Evolutionary conservation across 2,888 invertebrate species (phyloP).

Genomic region (Lasioglossum oenotherae): DNA sequence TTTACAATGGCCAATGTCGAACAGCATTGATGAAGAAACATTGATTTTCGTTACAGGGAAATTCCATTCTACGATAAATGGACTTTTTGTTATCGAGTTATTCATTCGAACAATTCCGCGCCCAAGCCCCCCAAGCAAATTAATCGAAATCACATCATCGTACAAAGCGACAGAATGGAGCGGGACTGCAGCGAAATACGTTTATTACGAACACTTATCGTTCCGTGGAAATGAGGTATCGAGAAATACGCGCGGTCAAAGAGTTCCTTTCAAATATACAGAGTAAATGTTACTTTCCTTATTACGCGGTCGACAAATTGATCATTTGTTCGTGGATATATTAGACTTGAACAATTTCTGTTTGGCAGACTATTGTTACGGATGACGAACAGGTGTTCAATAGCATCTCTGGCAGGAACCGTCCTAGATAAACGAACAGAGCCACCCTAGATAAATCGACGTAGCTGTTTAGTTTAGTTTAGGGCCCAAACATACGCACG

Average conservation of each 20-base stretch:
- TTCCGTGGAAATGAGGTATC: neutral
- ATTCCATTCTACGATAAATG: neutral
- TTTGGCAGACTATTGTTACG: neutral
- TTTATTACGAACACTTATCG: neutral
- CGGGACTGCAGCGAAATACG: neutral
- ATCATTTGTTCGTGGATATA: neutral
- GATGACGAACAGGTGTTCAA: no score
- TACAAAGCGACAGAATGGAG: neutral
- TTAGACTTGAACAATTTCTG: neutral
- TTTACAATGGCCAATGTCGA: constrained; percentile 9
- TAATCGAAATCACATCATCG: neutral
- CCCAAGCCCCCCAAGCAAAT: neutral
- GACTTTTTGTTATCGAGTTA: neutral
- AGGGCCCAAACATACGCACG: no score
- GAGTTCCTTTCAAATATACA: neutral
- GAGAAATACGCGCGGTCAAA: neutral
- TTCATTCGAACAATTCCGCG: neutral
- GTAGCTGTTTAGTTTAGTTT: no score
- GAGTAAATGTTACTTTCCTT: neutral
- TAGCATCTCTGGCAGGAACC: no score
- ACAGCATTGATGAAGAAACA: neutral
- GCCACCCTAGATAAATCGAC: no score
- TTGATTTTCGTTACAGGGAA: constrained; percentile 6
- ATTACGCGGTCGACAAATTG: neutral
- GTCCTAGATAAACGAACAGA: no score